Evolutionary conservation across 2,797 vertebrate species (phyloP), one percentile per base, ranked within the genome.

Genomic region (Syndactyla subalaris): DNA sequence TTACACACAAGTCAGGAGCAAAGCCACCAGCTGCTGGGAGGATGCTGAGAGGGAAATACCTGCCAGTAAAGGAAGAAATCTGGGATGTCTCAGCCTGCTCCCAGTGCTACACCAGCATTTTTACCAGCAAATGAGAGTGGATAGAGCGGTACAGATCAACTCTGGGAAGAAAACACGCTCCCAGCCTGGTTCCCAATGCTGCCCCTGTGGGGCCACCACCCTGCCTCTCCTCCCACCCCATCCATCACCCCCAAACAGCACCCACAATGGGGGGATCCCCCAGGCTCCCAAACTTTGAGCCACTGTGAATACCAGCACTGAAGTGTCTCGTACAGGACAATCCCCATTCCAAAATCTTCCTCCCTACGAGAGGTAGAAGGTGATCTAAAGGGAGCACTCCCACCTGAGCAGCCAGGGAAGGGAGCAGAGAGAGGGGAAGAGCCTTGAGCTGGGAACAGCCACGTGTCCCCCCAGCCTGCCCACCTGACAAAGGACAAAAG

Each of bases 381-480:
- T 10, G 10, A 32, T 63, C 13, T 16, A 29, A 46, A 54, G 19
- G 23, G 29, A 81, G 51, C 5, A 2, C 12, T 48, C 15, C 38
- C 72, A 72, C 14, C 78, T 46, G 43, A 62, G 71, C 78, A 92
- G 57, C 59, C 51, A 61, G 34, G 32, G 55, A 43, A 81, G 18
- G 51, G 36, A 82, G 36, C 4, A 32, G 0, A 1, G 54, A 46
- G 14, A 54, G 14, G 10, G 6, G 52, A 79, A 80, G 24, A 17
- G 24, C 29, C 8, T 81, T 73, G 75, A 85, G 77, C 49, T 51
- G 78, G 58, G 36, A 74, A 83, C 51, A 61, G 68, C 76, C 85
- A 51, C 3, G 1, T 1, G 3, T 2, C 0, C 10, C 51, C 26
- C 4, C 34, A 77, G 34, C 26, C 76, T 36, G 54, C 46, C 63